A percentile compares a stretch with the other conserved stretches of the same genome.
Evolutionary conservation across 2,113 vertebrate genomes (phyloP).

Genomic region (Cheirogaleus medius): DNA sequence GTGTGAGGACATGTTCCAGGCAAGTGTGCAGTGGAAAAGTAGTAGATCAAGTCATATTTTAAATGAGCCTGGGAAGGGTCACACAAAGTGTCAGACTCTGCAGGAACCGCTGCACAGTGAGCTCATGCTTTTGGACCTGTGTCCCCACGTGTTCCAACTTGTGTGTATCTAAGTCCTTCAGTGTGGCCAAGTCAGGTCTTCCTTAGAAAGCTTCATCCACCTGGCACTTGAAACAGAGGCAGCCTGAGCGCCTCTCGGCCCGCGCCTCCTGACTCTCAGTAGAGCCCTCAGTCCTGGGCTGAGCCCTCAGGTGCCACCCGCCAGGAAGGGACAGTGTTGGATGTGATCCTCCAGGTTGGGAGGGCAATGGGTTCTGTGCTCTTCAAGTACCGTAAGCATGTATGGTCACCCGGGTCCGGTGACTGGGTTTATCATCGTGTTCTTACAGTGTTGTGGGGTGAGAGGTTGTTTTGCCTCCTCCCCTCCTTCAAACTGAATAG

Average conservation of each 20-base stretch:
- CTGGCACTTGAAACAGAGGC: background rate
- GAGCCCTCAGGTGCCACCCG: no score
- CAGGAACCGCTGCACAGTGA: rapidly evolving
- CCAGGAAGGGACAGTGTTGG: background rate
- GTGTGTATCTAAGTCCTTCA: background rate
- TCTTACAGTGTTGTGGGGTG: background rate
- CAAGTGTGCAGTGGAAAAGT: no score
- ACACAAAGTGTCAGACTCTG: background rate
- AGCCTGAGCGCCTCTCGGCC: background rate
- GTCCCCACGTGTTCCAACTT: background rate
- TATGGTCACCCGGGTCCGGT: rapidly evolving
- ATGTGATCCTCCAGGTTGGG: background rate
- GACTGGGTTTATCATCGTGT: background rate
- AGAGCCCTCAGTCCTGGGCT: background rate
- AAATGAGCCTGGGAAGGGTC: background rate
- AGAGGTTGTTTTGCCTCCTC: background rate
- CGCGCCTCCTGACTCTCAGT: background rate
- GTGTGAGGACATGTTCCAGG: background rate
- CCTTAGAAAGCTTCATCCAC: rapidly evolving
- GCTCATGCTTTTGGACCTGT: background rate
- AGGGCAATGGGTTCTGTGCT: background rate
- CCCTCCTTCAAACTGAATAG: background rate
- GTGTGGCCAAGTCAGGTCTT: background rate
- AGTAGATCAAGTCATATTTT: background rate
- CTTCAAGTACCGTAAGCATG: background rate